Evolutionary conservation across 2,888 invertebrate genomes (phyloP).

Genomic region (Watsonalla binaria): DNA sequence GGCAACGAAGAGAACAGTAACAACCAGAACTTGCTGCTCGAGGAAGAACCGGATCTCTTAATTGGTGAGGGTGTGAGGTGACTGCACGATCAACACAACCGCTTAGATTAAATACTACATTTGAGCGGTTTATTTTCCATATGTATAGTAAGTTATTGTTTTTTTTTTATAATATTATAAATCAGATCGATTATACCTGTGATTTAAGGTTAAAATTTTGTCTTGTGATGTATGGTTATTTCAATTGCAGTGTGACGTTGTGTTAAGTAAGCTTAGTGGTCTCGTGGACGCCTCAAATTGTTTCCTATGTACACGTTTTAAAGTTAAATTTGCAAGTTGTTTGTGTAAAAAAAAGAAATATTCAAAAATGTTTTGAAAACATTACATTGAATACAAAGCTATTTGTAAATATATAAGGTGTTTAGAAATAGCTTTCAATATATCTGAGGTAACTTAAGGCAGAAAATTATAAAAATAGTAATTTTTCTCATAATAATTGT

Average conservation of each 20-base stretch:
- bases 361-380: constrained; percentile 11
- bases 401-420: constrained; percentile 63
- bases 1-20: constrained; percentile 69
- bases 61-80: constrained; percentile 71
- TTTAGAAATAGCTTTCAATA: constrained; percentile 70
- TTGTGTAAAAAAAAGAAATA: constrained; percentile 25
- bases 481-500: constrained; percentile 64
- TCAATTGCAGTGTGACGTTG: constrained; percentile 40
- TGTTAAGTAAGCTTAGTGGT: constrained; percentile 45
- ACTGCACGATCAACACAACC: constrained; percentile 53
- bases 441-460: constrained; percentile 46
- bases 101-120: constrained; percentile 53
- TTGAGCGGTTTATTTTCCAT: constrained; percentile 59
- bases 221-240: constrained; percentile 53
- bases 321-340: constrained; percentile 39
- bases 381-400: constrained; percentile 38
- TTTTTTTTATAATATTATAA: constrained; percentile 44
- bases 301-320: constrained; percentile 25
- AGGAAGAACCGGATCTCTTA: constrained; percentile 64
- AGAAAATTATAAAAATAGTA: constrained; percentile 67
- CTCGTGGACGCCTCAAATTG: constrained; percentile 24
- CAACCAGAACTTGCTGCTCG: constrained; percentile 68
- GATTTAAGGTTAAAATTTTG: constrained; percentile 63
- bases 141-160: constrained; percentile 75
- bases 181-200: constrained; percentile 60